Conservation (phyloP, 2,888 invertebrate genomes). For the Polymixis lichenea region DNA sequence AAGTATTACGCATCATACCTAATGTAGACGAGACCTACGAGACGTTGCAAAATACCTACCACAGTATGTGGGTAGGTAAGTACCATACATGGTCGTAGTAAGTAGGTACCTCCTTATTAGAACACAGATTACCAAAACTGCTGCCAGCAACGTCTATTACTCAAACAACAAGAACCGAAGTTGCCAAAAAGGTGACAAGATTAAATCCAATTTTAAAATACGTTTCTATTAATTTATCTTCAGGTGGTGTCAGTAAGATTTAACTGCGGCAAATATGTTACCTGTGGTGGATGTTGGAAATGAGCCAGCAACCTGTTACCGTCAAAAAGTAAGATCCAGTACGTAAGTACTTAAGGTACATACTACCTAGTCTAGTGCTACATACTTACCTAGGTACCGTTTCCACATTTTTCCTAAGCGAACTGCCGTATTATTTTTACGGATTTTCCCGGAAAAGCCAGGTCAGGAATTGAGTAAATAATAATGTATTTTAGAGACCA, state of each 20-base stretch:
- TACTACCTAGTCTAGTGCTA: background rate
- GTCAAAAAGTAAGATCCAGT: slow-evolving; percentile 32
- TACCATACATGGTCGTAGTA: background rate
- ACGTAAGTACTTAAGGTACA: background rate
- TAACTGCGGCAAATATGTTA: slow-evolving; percentile 32
- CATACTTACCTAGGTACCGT: background rate
- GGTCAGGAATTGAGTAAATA: background rate
- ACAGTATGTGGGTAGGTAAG: background rate
- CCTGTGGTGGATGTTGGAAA: slow-evolving; percentile 41
- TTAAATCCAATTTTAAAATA: slow-evolving; percentile 16
- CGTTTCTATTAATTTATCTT: slow-evolving; percentile 30
- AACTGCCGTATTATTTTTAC: background rate
- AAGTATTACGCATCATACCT: background rate
- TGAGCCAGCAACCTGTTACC: slow-evolving; percentile 57
- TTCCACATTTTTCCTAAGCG: too few relatives aligned
- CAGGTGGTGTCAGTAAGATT: slow-evolving; percentile 22
- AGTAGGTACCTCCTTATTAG: background rate
- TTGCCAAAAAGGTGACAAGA: background rate
- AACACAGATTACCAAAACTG: background rate
- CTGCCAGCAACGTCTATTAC: background rate
- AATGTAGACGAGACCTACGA: background rate
- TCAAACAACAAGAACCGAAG: background rate
- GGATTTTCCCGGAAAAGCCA: background rate
- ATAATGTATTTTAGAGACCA: background rate
- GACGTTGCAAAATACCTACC: background rate